These are phyloP conservation scores for Oxygymnocypris stewartii DNA, from an alignment of 2,113 vertebrate species.

Conservation along the genomic window DNA sequence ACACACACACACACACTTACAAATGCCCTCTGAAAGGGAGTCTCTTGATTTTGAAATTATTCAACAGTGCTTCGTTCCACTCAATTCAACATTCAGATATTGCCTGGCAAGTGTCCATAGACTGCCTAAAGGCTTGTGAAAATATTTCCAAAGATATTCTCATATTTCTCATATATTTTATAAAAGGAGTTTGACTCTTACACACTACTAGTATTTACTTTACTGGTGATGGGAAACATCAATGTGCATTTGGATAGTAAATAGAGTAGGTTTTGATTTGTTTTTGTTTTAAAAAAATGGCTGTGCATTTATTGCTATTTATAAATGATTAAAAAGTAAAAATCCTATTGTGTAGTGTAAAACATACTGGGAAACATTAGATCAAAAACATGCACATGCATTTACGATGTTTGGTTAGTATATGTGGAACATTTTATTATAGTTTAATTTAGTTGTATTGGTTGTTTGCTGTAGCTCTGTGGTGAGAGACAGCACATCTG, in stretches of 20 bases:
- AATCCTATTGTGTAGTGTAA: neutral
- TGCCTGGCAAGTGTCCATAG: conserved; percentile 48
- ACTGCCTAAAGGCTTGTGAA: conserved; percentile 27
- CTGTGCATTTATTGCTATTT: neutral
- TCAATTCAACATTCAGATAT: conserved; percentile 46
- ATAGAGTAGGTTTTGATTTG: neutral
- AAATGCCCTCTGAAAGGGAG: neutral
- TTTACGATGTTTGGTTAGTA: neutral
- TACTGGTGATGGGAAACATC: neutral
- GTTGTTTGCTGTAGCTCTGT: neutral
- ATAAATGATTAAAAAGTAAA: neutral
- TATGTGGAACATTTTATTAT: neutral
- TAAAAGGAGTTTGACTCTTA: neutral
- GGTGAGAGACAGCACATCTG: neutral
- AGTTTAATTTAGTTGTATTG: neutral
- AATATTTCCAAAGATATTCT: conserved; percentile 17
- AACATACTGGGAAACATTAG: neutral
- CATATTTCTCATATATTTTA: neutral
- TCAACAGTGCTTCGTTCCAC: conserved; percentile 44
- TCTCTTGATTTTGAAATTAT: conserved; percentile 34
- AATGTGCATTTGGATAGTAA: neutral
- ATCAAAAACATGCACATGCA: neutral
- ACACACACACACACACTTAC: conserved; percentile 22
- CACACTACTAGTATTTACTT: neutral
- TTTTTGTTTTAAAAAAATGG: neutral